Evolutionary conservation across 2,113 vertebrate species (phyloP).

Genomic region (Nothoprocta pentlandii): DNA sequence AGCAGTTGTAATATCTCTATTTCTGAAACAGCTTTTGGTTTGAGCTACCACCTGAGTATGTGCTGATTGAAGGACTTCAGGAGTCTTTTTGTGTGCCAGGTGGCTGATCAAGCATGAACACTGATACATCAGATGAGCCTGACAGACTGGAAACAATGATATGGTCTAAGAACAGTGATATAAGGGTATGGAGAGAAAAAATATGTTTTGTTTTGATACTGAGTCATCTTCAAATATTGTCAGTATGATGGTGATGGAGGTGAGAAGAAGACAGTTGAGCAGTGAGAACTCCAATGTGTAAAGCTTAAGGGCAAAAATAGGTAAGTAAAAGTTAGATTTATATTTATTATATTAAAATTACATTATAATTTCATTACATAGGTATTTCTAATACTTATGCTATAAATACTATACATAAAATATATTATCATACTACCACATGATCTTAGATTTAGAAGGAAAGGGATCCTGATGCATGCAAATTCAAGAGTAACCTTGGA

Average conservation of each 20-base stretch:
- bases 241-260: background rate
- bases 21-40: slow-evolving; percentile 18
- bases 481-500: background rate
- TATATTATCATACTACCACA: background rate
- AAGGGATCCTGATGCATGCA: background rate
- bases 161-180: background rate
- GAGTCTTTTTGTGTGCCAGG: background rate
- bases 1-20: background rate
- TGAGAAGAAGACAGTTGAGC: background rate
- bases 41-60: background rate
- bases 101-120: background rate
- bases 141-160: background rate
- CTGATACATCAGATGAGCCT: background rate
- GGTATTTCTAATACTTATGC: background rate
- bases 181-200: background rate
- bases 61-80: background rate
- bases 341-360: background rate
- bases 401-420: background rate
- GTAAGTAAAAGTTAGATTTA: background rate
- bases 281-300: background rate
- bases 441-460: background rate
- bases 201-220: background rate
- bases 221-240: background rate
- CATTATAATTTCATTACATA: background rate
- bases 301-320: background rate